These are phyloP conservation scores for Odontothrips loti DNA, from an alignment of 2,888 invertebrate species.

Conservation along the genomic window DNA sequence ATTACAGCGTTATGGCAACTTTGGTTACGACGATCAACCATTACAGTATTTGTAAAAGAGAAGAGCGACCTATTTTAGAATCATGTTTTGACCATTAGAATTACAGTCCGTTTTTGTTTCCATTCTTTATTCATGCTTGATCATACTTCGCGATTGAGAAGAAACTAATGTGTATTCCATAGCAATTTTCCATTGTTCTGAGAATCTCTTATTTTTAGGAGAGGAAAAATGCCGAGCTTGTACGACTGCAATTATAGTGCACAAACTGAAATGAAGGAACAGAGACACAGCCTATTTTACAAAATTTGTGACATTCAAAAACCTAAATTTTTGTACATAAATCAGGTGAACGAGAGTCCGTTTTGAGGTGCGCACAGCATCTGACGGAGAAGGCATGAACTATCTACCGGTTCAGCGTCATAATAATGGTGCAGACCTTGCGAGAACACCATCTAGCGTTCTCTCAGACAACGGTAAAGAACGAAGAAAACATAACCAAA, in stretches of 20 bases:
- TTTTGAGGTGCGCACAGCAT: background rate
- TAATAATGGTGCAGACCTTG: too few species aligned
- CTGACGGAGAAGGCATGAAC: background rate
- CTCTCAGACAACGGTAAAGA: too few species aligned
- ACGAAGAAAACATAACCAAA: too few species aligned
- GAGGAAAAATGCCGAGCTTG: background rate
- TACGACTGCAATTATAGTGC: too few species aligned
- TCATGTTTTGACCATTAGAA: background rate
- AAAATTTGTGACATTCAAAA: background rate
- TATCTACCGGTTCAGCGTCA: background rate
- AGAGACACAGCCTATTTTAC: background rate
- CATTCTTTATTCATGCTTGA: too few species aligned
- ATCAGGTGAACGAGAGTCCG: background rate
- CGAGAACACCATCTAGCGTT: too few species aligned
- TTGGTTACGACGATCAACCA: background rate
- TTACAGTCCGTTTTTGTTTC: too few species aligned
- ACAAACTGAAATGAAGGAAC: background rate
- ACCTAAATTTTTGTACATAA: constrained; percentile 6
- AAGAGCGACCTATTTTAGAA: background rate
- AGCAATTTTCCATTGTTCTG: too few species aligned
- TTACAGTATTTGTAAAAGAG: background rate
- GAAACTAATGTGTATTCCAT: too few species aligned
- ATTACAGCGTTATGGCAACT: background rate
- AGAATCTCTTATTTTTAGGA: background rate
- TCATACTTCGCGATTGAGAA: too few species aligned